Evolutionary conservation across 2,888 invertebrate genomes (phyloP), one percentile per base, ranked within the genome.

Genomic region (Cantharis rufa): DNA sequence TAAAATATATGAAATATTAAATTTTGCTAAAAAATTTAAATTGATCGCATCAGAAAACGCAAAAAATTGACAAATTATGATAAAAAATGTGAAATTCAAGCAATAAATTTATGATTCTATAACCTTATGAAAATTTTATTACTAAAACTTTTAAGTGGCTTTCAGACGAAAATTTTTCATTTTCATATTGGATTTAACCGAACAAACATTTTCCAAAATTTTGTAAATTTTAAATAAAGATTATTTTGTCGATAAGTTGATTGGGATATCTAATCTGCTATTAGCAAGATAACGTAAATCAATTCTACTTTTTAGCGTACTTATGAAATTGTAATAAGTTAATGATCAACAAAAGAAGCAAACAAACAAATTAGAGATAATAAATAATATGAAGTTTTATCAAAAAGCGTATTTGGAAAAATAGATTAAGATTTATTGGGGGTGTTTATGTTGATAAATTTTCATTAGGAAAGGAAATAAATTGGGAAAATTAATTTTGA

Each of bases 401-500:
- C 4, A n/a, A 48, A 5, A 32, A 32, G 5, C 13, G 13, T 32
- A 24, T 24, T 21, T 13, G n/a, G 1, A 48, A n/a, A 48, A 48
- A 48, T 48, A n/a, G 9, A 48, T 48, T 48, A n/a, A 48, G 48
- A 48, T 48, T 48, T n/a, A 7, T 48, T 48, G 0, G 32, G 13
- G 32, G 1, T 13, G 13, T n/a, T 32, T 32, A 7, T 15, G 10
- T 70, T 18, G 70, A 13, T 63, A 73, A n/a, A 48, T 48, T 69
- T 64, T 70, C 62, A 72, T 69, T 74, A 71, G 32, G 68, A 11
- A 28, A 18, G 18, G 75, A 78, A 32, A 11, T 13, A 32, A 13
- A 4, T 3, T 32, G 0, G 4, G 3, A 32, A 32, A 32, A 78
- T 75, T 75, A 72, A 75, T 72, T 78, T 71, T 75, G 62, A 4